Evolutionary conservation across 2,113 vertebrate genomes (phyloP), one percentile per base, ranked within the genome.

Genomic region (Tonatia bakeri): DNA sequence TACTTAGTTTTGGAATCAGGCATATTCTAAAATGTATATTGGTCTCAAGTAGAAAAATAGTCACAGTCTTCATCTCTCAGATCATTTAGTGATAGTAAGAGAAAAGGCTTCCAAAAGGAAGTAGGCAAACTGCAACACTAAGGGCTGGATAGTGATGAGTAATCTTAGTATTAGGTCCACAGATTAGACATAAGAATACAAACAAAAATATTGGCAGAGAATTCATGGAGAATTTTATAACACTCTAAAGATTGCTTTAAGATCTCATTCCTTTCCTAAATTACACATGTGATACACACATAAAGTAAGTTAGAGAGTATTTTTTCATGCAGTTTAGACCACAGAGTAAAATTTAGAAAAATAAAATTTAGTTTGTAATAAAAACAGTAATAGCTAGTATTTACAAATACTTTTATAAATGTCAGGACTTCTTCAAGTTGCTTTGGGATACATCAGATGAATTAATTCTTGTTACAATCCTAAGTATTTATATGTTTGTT

Each of bases 71-170:
- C 47, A 26, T 14, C 15, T 40, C 22, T 20, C 3, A 59, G 28
- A 22, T 75, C 9, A 40, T 31, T 36, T 36, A 85, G 0, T 16
- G 8, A 38, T 40, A 82, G 5, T 40, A 26, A 69, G 14, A 64
- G 9, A 38, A 65, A 56, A 76, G 0, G 5, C 36, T 36, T 19
- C 14, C 15, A 20, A 40, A 67, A 69, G 8, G 13, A 36, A 20
- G 26, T 15, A 38, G 10, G 45, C 65, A 70, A 33, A 56, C 1
- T 50, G 17, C 20, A 54, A 10, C 6, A 24, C 22, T 28, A 0
- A 7, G 2, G 9, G 6, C 13, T 31, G 15, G 36, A 12, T 0
- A 45, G 14, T 20, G 6, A 65, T 1, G 47, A 5, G 17, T 28
- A 12, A 1, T 70, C 11, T 36, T 24, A 6, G 7, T 40, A 9